Conservation (phyloP, 2,113 vertebrate genomes). For the Phaethornis superciliosus region DNA sequence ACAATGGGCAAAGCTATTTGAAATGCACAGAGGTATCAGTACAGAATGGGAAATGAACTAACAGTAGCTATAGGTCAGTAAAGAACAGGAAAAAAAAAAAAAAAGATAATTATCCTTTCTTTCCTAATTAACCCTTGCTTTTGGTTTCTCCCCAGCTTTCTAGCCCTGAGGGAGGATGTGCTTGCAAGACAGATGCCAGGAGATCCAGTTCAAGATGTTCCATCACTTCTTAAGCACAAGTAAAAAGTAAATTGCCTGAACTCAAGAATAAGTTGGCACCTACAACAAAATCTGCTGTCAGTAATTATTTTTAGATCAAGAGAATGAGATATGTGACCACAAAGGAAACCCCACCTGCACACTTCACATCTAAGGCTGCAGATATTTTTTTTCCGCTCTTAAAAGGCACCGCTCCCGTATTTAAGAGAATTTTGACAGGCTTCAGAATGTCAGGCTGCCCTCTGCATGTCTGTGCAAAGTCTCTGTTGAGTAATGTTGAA, state of each 20-base stretch:
- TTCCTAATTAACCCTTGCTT: slow-evolving; percentile 45
- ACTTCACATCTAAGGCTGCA: not conserved
- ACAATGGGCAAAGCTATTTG: not conserved
- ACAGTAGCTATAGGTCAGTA: not conserved
- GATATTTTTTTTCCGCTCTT: not conserved
- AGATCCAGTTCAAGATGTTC: slow-evolving; percentile 28
- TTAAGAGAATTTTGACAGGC: not conserved
- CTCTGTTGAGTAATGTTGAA: not conserved
- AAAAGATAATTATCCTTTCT: slow-evolving; percentile 17
- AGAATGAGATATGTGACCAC: not conserved
- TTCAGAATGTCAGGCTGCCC: slow-evolving; percentile 28
- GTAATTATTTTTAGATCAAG: slow-evolving; percentile 43
- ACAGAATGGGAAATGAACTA: slow-evolving; percentile 32
- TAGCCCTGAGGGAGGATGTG: not conserved
- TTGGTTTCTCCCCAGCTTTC: not conserved
- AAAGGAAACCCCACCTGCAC: slow-evolving; percentile 58
- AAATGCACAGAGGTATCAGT: not conserved
- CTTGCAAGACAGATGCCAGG: not conserved
- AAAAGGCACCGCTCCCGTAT: not conserved
- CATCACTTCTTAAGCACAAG: not conserved
- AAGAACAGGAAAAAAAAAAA: not conserved
- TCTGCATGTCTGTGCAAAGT: slow-evolving; percentile 27
- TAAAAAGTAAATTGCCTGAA: slow-evolving; percentile 9
- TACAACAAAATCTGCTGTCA: not conserved
- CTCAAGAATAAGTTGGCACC: not conserved